phyloP scores from a whole-genome alignment of 1,140 invertebrate species.

The Lordiphosa clarofinis region DNA sequence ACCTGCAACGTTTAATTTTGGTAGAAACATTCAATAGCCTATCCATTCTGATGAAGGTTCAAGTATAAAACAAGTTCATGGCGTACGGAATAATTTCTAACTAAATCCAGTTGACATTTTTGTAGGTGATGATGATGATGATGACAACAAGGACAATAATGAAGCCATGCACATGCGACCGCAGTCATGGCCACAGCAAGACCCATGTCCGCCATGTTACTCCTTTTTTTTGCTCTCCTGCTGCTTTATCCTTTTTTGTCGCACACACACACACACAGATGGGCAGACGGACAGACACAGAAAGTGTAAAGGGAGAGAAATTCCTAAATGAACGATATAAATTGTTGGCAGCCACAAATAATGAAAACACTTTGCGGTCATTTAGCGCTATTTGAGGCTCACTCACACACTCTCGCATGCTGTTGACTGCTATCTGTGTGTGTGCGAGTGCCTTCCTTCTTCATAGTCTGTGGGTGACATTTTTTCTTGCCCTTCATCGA shows the following conservation, averaged over 20 bases:
- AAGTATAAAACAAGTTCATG: conserved; percentile 4
- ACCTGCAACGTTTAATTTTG: too few species aligned
- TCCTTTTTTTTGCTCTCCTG: conserved; percentile 13
- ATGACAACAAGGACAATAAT: conserved; percentile 44
- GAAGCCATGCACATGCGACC: conserved; percentile 63
- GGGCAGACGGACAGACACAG: conserved; percentile 3
- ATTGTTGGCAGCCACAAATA: conserved; percentile 77
- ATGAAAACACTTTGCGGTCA: conserved; percentile 77
- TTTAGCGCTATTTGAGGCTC: conserved; percentile 73
- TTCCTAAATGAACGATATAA: conserved; percentile 78
- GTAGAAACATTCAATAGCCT: too few species aligned
- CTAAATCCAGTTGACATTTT: conserved; percentile 51
- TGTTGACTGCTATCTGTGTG: conserved; percentile 51
- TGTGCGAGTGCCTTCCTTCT: conserved; percentile 18
- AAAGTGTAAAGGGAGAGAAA: conserved; percentile 63
- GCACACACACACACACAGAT: conserved; percentile 17
- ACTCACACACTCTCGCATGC: conserved; percentile 33
- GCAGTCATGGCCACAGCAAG: conserved; percentile 48
- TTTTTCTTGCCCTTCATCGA: conserved; percentile 48
- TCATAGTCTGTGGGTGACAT: conserved; percentile 57
- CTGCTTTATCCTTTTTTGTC: conserved; percentile 16
- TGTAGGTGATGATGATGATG: conserved; percentile 30
- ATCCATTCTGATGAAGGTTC: not conserved
- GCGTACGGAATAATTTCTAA: conserved; percentile 22
- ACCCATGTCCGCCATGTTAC: conserved; percentile 43